These are phyloP conservation scores for Ruditapes philippinarum DNA, from an alignment of 1,140 invertebrate species.

Conservation along the genomic window DNA sequence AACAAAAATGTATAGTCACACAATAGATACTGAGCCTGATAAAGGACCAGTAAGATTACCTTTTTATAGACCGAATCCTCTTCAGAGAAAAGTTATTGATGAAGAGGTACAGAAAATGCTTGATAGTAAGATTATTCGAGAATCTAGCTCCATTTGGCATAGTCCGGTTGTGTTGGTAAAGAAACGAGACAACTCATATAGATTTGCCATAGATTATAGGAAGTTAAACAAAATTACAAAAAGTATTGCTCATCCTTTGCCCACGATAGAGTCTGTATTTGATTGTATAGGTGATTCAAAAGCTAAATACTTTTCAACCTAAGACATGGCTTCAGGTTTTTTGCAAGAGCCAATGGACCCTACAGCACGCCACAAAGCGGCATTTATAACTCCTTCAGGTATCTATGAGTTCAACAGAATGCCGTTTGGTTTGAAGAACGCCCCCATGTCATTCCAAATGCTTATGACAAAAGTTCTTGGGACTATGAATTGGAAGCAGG, in stretches of 20 bases:
- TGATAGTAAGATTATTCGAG: constrained; percentile 12
- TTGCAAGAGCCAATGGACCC: constrained; percentile 74
- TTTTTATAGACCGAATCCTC: no score
- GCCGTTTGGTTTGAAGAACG: constrained; percentile 67
- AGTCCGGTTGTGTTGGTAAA: constrained; percentile 60
- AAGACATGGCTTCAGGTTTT: constrained; percentile 65
- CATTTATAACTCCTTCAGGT: constrained; percentile 30
- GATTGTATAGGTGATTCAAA: constrained; percentile 26
- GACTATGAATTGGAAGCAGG: constrained; percentile 66
- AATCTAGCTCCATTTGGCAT: constrained; percentile 33
- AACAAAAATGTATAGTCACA: no score
- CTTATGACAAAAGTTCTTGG: constrained; percentile 76
- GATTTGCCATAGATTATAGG: constrained; percentile 71
- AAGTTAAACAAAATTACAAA: constrained; percentile 61
- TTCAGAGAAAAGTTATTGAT: no score
- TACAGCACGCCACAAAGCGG: constrained; percentile 56
- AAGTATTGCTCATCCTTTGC: constrained; percentile 27
- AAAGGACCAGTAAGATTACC: no score
- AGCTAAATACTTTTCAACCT: constrained; percentile 2
- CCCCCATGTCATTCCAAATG: constrained; percentile 52
- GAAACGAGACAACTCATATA: constrained; percentile 49
- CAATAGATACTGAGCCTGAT: no score
- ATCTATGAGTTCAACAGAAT: constrained; percentile 50
- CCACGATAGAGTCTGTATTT: constrained; percentile 28
- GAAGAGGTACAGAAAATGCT: constrained; percentile 23